These are phyloP conservation scores for Gymnarchus niloticus DNA, from an alignment of 2,113 vertebrate genomes.

Conservation along the genomic window DNA sequence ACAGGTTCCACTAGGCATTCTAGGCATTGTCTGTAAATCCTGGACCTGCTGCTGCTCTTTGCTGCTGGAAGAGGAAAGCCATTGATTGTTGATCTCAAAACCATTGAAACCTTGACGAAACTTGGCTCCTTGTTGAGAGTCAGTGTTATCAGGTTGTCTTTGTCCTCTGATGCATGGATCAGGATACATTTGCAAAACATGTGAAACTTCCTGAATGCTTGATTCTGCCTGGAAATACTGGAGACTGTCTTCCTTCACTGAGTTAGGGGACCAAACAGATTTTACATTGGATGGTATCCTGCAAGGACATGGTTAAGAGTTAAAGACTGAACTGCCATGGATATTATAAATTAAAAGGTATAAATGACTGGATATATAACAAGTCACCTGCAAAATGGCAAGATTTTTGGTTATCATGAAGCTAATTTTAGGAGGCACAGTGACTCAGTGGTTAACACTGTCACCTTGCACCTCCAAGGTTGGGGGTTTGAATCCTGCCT, in stretches of 20 bases:
- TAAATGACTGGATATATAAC: neutral
- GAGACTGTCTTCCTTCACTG: conserved; percentile 58
- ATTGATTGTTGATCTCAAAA: conserved; percentile 39
- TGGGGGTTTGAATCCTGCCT: no score
- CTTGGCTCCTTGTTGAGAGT: conserved; percentile 33
- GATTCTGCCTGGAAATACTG: conserved; percentile 65
- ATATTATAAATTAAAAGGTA: neutral
- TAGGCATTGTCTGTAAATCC: conserved; percentile 41
- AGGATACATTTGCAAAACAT: conserved; percentile 54
- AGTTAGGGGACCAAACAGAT: conserved; percentile 69
- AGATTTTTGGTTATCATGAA: neutral
- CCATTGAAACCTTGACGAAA: conserved; percentile 39
- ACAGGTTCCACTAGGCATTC: conserved; percentile 29
- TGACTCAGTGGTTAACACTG: no score
- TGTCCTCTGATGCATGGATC: conserved; percentile 59
- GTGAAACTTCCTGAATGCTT: conserved; percentile 56
- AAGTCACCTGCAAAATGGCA: neutral
- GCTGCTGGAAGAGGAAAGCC: conserved; percentile 42
- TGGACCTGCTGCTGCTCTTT: conserved; percentile 29
- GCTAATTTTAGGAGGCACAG: no score
- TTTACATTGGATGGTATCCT: conserved; percentile 69
- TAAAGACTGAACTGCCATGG: conserved; percentile 22
- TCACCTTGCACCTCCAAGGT: no score
- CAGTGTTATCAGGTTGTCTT: conserved; percentile 51
- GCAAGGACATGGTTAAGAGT: conserved; percentile 41